Evolutionary conservation across 2,888 invertebrate genomes (phyloP), one percentile per base, ranked within the genome.

Genomic region (Platerodrilus igneus): DNA sequence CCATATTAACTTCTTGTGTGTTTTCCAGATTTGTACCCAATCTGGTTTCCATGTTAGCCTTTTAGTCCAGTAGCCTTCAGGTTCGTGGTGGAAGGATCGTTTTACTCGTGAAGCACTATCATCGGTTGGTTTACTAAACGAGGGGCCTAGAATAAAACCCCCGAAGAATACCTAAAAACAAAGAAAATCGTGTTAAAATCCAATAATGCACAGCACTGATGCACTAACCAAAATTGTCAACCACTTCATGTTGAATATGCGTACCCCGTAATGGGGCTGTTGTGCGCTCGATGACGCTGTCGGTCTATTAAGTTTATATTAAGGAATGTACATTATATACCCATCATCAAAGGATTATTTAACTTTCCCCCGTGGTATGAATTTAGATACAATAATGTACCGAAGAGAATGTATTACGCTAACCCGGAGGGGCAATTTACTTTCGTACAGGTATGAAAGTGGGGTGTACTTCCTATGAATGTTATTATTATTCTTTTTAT

Each of bases 21-120:
- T 78, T 65, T 85, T 84, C 83, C 82, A 84, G 16, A 83, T 70
- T 60, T 81, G 77, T 53, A 81, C 78, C 84, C 84, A 86, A 52
- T 86, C 86, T 43, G 83, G 81, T 66, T 88, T 88, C 88, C 88
- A 89, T 17, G 77, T 77, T 27, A 88, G 72, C 65, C 86, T 87
- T 66, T 86, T 87, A 64, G 86, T 83, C 85, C 84, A 86, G 51
- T 79, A 78, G 42, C 86, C 86, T 57, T 76, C 71, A 43, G 83
- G 82, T 42, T 74, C 72, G 36, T 76, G 73, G 53, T 77, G 74
- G n/a, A n/a, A n/a, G 51, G 77, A 75, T 46, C 78, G 69, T 58
- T 78, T 78, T 20, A 70, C 71, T 45, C 78, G 69, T 57, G 70
- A 63, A 56, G 66, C 63, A 59, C 71, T 72, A n/a, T n/a, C n/a